Percentiles rank a stretch among this genome's conserved stretches.
Conservation (phyloP, 23 tunicate genomes). For the Styela clava region DNA sequence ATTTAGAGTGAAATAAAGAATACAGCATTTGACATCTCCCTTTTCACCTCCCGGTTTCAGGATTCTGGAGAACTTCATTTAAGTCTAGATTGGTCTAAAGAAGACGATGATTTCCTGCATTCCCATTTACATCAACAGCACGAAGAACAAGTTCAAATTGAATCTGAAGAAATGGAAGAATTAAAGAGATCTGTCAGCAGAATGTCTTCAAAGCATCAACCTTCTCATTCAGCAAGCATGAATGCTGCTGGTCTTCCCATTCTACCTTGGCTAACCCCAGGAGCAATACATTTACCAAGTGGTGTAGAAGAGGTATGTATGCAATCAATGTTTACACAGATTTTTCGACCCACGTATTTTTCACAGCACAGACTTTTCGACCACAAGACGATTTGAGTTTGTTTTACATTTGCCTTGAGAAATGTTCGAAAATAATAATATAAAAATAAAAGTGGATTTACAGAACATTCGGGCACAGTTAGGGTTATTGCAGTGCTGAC, state of each 20-base stretch:
- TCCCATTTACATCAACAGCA: constrained; percentile 14
- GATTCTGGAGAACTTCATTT: constrained; percentile 31
- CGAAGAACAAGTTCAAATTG: constrained; percentile 14
- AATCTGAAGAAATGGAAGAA: constrained; percentile 40
- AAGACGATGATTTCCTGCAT: constrained; percentile 19
- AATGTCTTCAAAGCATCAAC: constrained; percentile 76
- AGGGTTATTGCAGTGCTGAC: too few species aligned
- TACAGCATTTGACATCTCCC: too few species aligned
- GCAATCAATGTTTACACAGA: too few species aligned
- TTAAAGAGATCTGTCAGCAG: constrained; percentile 46
- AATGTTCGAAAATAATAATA: too few species aligned
- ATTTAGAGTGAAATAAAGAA: too few species aligned
- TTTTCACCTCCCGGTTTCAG: too few species aligned
- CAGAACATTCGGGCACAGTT: too few species aligned
- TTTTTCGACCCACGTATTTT: too few species aligned
- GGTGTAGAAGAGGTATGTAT: constrained; percentile 91
- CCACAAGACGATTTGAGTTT: too few species aligned
- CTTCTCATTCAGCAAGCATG: constrained; percentile 70
- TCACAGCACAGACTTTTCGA: too few species aligned
- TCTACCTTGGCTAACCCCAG: constrained; percentile 87
- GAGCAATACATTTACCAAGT: constrained; percentile 77
- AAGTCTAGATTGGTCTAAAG: constrained; percentile 57
- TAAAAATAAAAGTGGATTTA: too few species aligned
- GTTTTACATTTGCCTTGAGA: too few species aligned
- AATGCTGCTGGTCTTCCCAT: constrained; percentile 57